These are phyloP conservation scores for Nasua narica DNA, from an alignment of 2,797 vertebrate species.

Conservation along the genomic window DNA sequence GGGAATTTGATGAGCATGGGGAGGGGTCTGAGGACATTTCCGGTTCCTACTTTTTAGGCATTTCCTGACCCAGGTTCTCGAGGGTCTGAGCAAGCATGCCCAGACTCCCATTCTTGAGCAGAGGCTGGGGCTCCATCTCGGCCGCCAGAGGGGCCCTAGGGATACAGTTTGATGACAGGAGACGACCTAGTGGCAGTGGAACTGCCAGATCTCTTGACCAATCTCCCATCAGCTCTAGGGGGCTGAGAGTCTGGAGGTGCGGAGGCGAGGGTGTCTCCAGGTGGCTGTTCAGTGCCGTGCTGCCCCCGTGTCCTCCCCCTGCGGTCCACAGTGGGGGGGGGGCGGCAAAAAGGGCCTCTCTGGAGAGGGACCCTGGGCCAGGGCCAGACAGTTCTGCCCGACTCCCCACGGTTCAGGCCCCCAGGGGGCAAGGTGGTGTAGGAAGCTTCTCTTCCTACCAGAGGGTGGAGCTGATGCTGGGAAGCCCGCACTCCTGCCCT, in stretches of 20 bases:
- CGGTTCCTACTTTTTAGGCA: neutral
- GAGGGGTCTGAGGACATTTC: neutral
- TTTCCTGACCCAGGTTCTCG: neutral
- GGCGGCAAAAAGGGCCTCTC: neutral
- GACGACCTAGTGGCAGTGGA: neutral
- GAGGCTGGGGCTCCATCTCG: neutral
- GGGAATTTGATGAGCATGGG: neutral
- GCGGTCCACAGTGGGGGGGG: neutral
- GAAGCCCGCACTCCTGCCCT: neutral
- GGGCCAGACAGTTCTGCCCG: neutral
- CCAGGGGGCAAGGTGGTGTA: neutral
- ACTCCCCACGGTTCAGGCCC: neutral
- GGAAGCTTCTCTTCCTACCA: neutral
- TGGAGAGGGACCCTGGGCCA: neutral
- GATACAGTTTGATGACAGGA: neutral
- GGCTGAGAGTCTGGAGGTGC: neutral
- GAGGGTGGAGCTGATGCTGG: neutral
- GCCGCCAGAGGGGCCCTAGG: neutral
- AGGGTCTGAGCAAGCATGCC: neutral
- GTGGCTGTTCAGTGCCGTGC: neutral
- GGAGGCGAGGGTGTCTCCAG: neutral
- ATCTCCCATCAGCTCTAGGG: neutral
- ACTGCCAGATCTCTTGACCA: neutral
- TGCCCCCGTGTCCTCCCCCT: neutral
- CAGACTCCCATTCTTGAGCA: neutral